Evolutionary conservation across 2,797 vertebrate species (phyloP), one percentile per base, ranked within the genome.

Genomic region (Pteronotus mesoamericanus): DNA sequence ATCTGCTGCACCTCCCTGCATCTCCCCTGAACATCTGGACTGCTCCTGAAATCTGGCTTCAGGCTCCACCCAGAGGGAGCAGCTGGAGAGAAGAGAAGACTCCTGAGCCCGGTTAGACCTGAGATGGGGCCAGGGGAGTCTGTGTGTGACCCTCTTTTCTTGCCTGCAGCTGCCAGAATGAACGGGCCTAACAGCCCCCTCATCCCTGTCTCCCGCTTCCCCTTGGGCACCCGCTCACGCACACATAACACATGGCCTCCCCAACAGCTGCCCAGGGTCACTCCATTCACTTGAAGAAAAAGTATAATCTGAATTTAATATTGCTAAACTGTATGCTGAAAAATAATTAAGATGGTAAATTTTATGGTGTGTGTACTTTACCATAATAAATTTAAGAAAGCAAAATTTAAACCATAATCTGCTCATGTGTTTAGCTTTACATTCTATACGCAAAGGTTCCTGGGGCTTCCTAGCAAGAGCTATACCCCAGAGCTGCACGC

Each of bases 21-120:
- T 97, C 93, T 95, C 72, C 92, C 94, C 89, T 51, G 86, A 98
- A 97, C 95, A 97, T 97, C 97, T 97, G 97, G 89, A 46, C 75
- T 86, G 59, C 87, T 97, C 94, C 95, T 55, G 87, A 95, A 97
- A 96, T 95, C 88, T 96, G 96, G 95, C 89, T 96, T 66, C 91
- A 68, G 80, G 69, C 85, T 95, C 68, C 92, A 91, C 93, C 91
- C 86, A 96, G 90, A 74, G 89, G 96, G 96, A 97, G 61, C 71
- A 87, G 24, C 83, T 94, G 75, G 55, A 84, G 86, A 68, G 61
- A 87, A 94, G 91, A 80, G 59, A 71, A 94, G 87, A 82, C 83
- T 89, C 90, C 64, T 79, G 96, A 75, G 95, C 80, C 77, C 94
- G 83, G 78, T 94, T 89, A 94, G 88, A 92, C 94, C 75, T 95